Base-by-base conservation (phyloP, 2,113 vertebrate genomes). In the Saccopteryx bilineata region DNA sequence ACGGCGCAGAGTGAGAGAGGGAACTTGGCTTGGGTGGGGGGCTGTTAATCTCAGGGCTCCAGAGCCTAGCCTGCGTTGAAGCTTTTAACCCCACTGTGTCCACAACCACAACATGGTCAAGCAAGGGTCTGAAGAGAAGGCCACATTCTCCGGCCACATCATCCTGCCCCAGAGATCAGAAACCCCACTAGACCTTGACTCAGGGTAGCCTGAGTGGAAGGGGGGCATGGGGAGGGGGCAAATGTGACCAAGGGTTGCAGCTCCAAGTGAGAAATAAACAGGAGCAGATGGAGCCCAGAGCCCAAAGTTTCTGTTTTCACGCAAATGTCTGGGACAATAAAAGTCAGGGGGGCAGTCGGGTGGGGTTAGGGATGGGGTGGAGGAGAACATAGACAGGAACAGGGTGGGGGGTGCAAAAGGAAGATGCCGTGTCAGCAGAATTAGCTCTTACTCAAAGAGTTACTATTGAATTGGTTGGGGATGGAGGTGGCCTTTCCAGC, bases 311-410 rank as follows among this genome's bases (percentile, higher is more conserved):
- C 95, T 96, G 93, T 97, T 97, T 97, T 97, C 97, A 97, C 56
- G 94, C 96, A 97, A 98, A 92, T 87, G 97, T 97, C 97, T 95
- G 93, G 86, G 96, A 97, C 96, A 97, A 97, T 97, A 95, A 97
- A 97, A 97, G 94, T 96, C 94, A 94, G 66, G 63, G 87, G 94
- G 88, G 91, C 82, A 75, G 68, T 76, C 3, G 21, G 84, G 65
- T 65, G n/a, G 12, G 54, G 54, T 18, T 15, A 26, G 54, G 65
- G 94, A 80, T 71, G 91, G 91, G 75, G 84, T 83, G 86, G 95
- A 95, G 86, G 95, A 80, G 87, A 95, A 12, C 61, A 63, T 7
- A 87, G 95, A 65, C 61, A 78, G 84, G 81, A 75, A 82, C 24
- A n/a, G 60, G 68, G 61, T 71, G 60, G 90, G 93, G 93, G 80